phyloP scores from a whole-genome alignment of 2,113 vertebrate genomes.

The Bufo gargarizans region DNA sequence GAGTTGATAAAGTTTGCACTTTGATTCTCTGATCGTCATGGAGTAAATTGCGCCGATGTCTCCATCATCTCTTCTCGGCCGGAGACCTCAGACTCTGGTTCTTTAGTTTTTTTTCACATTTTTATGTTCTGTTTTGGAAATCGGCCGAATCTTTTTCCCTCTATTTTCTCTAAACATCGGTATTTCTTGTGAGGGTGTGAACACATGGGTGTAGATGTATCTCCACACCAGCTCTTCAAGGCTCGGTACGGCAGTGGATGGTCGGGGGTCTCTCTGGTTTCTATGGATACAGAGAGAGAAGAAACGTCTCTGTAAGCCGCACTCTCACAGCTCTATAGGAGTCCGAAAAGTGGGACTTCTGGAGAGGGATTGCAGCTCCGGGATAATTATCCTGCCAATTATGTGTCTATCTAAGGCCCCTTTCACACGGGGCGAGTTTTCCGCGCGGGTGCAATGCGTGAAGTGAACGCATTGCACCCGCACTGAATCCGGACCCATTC shows the following conservation, averaged over 20 bases:
- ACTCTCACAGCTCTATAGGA: conserved; percentile 55
- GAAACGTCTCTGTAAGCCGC: conserved; percentile 60
- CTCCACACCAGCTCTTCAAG: conserved; percentile 56
- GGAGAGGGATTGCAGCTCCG: not conserved
- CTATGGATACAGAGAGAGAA: conserved; percentile 65
- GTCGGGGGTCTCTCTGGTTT: conserved; percentile 70
- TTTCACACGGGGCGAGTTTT: too few relatives aligned
- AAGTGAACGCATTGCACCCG: too few relatives aligned
- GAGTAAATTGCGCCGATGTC: too few relatives aligned
- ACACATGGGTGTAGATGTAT: conserved; percentile 63
- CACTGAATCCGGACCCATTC: too few relatives aligned
- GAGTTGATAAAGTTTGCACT: not conserved
- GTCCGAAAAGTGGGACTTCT: conserved; percentile 57
- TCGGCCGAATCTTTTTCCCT: conserved; percentile 57
- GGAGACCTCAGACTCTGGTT: too few relatives aligned
- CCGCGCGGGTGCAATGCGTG: too few relatives aligned
- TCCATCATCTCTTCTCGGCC: too few relatives aligned
- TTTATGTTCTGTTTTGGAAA: conserved; percentile 65
- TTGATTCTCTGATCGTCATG: conserved; percentile 52
- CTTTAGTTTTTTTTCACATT: conserved; percentile 12
- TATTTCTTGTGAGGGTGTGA: conserved; percentile 70
- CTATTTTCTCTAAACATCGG: conserved; percentile 56
- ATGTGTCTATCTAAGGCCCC: too few relatives aligned
- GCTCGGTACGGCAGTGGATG: conserved; percentile 62
- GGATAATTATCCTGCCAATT: not conserved